phyloP scores from a whole-genome alignment of 2,797 vertebrate genomes.

The Cyprinella venusta region DNA sequence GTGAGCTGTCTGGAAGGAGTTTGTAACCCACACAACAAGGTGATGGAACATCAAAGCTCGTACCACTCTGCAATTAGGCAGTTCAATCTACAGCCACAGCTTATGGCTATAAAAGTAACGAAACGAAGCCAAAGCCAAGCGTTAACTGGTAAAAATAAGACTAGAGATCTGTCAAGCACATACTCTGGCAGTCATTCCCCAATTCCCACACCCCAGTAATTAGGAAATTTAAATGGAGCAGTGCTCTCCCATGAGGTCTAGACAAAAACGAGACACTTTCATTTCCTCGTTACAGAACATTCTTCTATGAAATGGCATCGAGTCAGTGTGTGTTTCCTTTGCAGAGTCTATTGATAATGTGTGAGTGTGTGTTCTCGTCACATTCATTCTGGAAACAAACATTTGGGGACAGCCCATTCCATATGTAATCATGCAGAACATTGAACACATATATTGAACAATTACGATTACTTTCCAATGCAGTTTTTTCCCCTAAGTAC shows the following conservation, averaged over 20 bases:
- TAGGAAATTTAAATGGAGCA: conserved; percentile 24
- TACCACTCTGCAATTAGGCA: conserved; percentile 36
- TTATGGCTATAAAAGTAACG: conserved; percentile 10
- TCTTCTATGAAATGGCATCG: conserved; percentile 51
- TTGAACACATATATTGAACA: conserved; percentile 81
- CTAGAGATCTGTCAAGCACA: neutral
- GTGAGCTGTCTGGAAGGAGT: conserved; percentile 30
- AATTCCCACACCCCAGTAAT: conserved; percentile 23
- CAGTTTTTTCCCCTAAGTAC: conserved; percentile 67
- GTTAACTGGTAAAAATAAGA: neutral
- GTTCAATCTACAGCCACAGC: conserved; percentile 28
- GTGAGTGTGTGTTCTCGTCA: conserved; percentile 28
- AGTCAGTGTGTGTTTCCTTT: conserved; percentile 75
- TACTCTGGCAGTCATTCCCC: conserved; percentile 25
- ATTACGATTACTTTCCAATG: conserved; percentile 74
- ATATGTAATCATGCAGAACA: conserved; percentile 84
- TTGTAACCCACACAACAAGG: conserved; percentile 40
- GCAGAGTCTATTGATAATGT: conserved; percentile 61
- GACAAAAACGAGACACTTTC: conserved; percentile 30
- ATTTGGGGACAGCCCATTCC: conserved; percentile 77
- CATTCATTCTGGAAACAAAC: conserved; percentile 69
- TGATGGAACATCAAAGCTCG: conserved; percentile 41
- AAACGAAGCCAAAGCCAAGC: conserved; percentile 11
- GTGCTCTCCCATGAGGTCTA: conserved; percentile 48
- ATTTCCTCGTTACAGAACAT: conserved; percentile 49